These are phyloP conservation scores for Sorex fumeus DNA, from an alignment of 2,113 vertebrate genomes.

Conservation along the genomic window DNA sequence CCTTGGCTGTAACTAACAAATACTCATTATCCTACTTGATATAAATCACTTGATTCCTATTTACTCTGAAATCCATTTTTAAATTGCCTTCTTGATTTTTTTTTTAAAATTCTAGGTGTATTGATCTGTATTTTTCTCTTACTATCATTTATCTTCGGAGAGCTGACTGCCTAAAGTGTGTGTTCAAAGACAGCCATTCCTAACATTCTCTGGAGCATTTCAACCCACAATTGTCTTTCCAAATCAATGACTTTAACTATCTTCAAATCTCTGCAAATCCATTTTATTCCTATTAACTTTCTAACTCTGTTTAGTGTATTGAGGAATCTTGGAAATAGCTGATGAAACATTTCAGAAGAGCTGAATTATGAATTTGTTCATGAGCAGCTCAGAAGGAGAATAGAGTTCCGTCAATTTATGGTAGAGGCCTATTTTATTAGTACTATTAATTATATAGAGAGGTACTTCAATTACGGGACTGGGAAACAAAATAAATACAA, in stretches of 20 bases:
- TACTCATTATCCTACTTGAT: constrained; percentile 41
- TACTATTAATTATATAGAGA: neutral
- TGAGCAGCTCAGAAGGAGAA: constrained; percentile 24
- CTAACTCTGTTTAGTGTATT: constrained; percentile 62
- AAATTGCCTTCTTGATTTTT: constrained; percentile 64
- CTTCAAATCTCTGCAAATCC: constrained; percentile 61
- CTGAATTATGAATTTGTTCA: constrained; percentile 52
- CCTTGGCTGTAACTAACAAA: constrained; percentile 43
- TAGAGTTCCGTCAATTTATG: constrained; percentile 13
- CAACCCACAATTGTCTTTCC: constrained; percentile 31
- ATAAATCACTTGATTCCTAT: constrained; percentile 70
- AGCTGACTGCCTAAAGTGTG: neutral
- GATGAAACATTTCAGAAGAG: constrained; percentile 54
- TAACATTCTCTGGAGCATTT: constrained; percentile 22
- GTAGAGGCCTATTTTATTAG: neutral
- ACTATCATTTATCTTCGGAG: constrained; percentile 61
- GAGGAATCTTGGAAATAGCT: constrained; percentile 55
- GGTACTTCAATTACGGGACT: neutral
- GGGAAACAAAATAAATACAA: constrained; percentile 51
- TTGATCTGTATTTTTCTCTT: constrained; percentile 71
- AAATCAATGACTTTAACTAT: constrained; percentile 67
- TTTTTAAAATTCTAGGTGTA: constrained; percentile 46
- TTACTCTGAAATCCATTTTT: constrained; percentile 67
- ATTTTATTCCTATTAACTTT: constrained; percentile 72
- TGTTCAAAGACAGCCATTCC: neutral